Evolutionary conservation across 2,797 vertebrate species (phyloP).

Genomic region (Buphagus erythrorhynchus): DNA sequence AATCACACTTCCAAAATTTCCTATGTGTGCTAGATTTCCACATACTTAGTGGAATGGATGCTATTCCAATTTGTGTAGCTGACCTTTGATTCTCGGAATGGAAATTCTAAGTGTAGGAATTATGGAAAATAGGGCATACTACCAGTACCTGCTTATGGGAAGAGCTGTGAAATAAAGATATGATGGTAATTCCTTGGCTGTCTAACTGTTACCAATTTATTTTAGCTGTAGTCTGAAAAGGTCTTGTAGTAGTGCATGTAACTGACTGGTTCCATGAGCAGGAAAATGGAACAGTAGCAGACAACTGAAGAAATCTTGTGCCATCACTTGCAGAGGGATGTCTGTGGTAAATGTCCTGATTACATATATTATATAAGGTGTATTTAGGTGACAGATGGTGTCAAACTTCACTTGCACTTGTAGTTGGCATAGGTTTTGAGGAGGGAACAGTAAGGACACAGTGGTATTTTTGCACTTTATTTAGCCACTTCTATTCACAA

Average conservation of each 20-base stretch:
- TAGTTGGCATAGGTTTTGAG: background rate
- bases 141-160: background rate
- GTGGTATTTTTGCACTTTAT: background rate
- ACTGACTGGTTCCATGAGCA: background rate
- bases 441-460: background rate
- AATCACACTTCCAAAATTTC: background rate
- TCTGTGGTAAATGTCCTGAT: background rate
- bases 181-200: background rate
- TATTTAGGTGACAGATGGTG: conserved; percentile 34
- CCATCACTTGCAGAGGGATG: background rate
- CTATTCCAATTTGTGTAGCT: background rate
- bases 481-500: background rate
- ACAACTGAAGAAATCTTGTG: background rate
- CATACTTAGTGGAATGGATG: background rate
- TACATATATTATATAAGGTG: conserved; percentile 31
- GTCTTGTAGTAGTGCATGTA: background rate
- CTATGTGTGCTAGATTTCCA: fast-evolving
- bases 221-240: background rate
- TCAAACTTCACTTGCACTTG: background rate
- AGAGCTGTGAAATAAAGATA: background rate
- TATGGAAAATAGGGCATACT: background rate
- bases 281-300: background rate
- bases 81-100: background rate
- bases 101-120: background rate
- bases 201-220: background rate